These are phyloP conservation scores for Ceraclea dissimilis DNA, from an alignment of 2,888 invertebrate genomes.

Conservation along the genomic window DNA sequence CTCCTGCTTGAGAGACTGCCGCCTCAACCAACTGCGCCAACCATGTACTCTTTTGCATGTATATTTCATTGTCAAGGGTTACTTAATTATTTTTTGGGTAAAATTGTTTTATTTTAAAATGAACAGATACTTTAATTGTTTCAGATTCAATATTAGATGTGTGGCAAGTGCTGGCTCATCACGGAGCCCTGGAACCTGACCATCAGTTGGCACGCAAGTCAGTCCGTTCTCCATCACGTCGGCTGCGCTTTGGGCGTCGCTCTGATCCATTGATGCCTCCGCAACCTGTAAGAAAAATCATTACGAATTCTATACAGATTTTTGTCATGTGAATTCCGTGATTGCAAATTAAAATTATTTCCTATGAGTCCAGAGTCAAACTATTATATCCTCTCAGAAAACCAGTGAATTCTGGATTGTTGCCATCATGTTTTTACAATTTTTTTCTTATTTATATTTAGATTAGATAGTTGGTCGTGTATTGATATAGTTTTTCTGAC, in stretches of 20 bases:
- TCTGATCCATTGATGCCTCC: slow-evolving; percentile 60
- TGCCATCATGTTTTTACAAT: too few species aligned
- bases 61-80: too few species aligned
- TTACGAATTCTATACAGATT: background rate
- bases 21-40: too few species aligned
- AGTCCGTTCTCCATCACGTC: slow-evolving; percentile 66
- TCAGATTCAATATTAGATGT: slow-evolving; percentile 21
- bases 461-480: too few species aligned
- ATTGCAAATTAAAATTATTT: background rate
- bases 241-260: slow-evolving; percentile 69
- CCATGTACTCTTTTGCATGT: too few species aligned
- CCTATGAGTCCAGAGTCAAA: too few species aligned
- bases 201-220: slow-evolving; percentile 72
- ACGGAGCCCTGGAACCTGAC: slow-evolving; percentile 55
- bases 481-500: too few species aligned
- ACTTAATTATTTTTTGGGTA: too few species aligned
- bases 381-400: background rate
- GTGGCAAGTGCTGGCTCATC: slow-evolving; percentile 29
- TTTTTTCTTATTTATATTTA: too few species aligned
- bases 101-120: background rate
- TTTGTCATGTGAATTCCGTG: background rate
- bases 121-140: background rate
- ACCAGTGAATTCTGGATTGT: too few species aligned
- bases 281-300: slow-evolving; percentile 32
- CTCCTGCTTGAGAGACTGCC: too few species aligned